phyloP scores from a whole-genome alignment of 2,888 invertebrate genomes.

The Lasioglossum zephyrum region DNA sequence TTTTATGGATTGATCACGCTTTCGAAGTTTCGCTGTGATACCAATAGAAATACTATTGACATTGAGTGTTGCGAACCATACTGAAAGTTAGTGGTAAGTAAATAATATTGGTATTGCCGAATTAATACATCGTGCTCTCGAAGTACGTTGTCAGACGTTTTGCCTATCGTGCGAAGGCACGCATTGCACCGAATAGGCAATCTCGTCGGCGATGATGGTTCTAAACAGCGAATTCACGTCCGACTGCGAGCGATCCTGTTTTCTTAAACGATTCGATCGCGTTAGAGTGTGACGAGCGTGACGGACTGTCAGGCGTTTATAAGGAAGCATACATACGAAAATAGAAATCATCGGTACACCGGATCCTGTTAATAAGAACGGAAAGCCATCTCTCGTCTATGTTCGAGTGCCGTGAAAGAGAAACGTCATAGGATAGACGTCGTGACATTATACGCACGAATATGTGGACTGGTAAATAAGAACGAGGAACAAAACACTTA shows the following conservation, averaged over 20 bases:
- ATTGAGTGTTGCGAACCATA: background rate
- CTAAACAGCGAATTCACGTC: background rate
- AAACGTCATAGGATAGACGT: constrained; percentile 40
- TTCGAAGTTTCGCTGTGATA: background rate
- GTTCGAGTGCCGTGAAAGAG: constrained; percentile 17
- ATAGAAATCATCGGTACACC: constrained; percentile 26
- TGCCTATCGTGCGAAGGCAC: background rate
- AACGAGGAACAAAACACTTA: constrained; percentile 28
- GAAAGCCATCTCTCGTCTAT: constrained; percentile 17
- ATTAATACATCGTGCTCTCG: background rate
- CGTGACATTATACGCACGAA: constrained; percentile 41
- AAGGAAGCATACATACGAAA: background rate
- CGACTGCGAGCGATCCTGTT: background rate
- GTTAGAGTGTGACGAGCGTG: background rate
- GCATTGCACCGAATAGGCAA: background rate
- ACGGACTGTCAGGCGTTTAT: constrained; percentile 10
- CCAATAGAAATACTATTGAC: background rate
- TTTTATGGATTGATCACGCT: background rate
- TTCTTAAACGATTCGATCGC: constrained; percentile 6
- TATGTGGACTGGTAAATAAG: constrained; percentile 36
- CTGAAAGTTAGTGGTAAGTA: background rate
- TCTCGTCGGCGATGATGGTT: background rate
- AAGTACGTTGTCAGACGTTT: background rate
- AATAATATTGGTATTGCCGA: background rate
- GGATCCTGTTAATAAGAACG: constrained; percentile 9